Evolutionary conservation across 2,797 vertebrate species (phyloP).

Genomic region (Centropyge bicolor): DNA sequence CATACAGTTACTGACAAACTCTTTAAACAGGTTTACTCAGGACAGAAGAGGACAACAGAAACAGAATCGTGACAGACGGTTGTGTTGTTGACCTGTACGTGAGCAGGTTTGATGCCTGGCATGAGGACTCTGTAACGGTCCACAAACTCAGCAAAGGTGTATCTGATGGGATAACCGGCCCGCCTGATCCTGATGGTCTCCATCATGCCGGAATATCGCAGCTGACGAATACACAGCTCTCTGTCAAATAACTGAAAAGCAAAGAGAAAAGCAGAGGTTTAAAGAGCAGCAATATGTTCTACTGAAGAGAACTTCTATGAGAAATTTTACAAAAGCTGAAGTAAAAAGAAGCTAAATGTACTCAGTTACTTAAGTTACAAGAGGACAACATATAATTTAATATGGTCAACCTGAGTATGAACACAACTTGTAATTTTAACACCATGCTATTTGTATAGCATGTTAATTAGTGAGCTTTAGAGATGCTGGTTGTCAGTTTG

Average conservation of each 20-base stretch:
- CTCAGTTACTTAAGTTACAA: not conserved
- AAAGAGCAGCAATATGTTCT: too few species aligned
- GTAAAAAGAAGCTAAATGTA: not conserved
- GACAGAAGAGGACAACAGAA: not conserved
- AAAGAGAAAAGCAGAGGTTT: too few species aligned
- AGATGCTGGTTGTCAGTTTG: too few species aligned
- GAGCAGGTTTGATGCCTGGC: constrained; percentile 95
- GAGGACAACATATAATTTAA: not conserved
- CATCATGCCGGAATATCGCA: constrained; percentile 99
- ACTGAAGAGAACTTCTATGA: too few species aligned
- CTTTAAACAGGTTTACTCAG: not conserved
- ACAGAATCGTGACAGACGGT: not conserved
- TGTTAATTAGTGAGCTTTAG: too few species aligned
- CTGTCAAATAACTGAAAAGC: constrained; percentile 92
- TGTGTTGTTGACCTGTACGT: constrained; percentile 89
- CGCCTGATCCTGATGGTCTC: constrained; percentile 97
- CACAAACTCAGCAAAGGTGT: constrained; percentile 96
- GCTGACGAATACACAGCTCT: constrained; percentile 95
- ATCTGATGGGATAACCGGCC: constrained; percentile 96
- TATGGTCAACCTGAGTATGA: too few species aligned
- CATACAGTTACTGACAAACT: not conserved
- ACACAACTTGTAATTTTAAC: too few species aligned
- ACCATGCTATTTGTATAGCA: not conserved
- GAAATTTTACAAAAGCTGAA: not conserved
- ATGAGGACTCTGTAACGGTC: constrained; percentile 95